Conservation (phyloP, 2,113 vertebrate genomes). For the Oreochromis niloticus region DNA sequence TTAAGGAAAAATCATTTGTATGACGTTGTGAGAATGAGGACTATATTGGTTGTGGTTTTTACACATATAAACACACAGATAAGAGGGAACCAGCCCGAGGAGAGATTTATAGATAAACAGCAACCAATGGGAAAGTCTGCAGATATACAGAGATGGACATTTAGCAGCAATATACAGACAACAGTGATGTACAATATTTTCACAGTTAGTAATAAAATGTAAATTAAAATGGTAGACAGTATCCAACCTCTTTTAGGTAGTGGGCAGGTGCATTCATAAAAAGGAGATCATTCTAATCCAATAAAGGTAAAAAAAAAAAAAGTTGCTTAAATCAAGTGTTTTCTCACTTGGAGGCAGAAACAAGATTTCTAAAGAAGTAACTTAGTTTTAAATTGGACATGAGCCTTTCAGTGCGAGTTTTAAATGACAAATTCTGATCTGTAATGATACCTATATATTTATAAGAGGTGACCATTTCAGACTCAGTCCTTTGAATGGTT, state of each 20-base stretch:
- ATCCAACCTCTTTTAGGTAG: neutral
- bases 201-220: neutral
- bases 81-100: neutral
- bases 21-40: neutral
- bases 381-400: too few species aligned
- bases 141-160: neutral
- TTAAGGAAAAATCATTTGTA: neutral
- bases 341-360: too few species aligned
- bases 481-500: too few species aligned
- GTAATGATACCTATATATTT: too few species aligned
- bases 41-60: neutral
- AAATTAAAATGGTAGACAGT: neutral
- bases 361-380: too few species aligned
- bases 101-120: neutral
- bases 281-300: neutral
- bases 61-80: neutral
- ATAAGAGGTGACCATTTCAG: too few species aligned
- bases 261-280: neutral
- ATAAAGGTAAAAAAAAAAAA: too few species aligned
- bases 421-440: too few species aligned
- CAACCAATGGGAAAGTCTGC: neutral
- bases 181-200: neutral
- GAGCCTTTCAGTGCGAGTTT: too few species aligned
- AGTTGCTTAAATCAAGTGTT: too few species aligned
- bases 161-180: neutral